Conservation (phyloP, 1,140 invertebrate genomes). For the Augochlora pura region DNA sequence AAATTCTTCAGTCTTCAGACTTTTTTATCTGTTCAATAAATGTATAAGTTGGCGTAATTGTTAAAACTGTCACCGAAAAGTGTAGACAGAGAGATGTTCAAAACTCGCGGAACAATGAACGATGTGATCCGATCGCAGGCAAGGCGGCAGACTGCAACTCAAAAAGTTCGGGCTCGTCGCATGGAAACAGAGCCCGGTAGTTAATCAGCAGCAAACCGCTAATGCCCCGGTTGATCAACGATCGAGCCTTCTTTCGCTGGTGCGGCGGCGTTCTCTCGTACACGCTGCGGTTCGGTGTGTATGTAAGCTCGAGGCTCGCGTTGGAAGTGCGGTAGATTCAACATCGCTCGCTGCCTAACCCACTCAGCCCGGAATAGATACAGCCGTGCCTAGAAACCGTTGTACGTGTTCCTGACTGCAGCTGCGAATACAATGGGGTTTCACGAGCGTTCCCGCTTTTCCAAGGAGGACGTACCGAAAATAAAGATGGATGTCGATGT, state of each 20-base stretch:
- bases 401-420: conserved; percentile 39
- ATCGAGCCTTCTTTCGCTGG: conserved; percentile 41
- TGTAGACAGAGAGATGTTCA: too few relatives aligned
- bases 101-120: background rate
- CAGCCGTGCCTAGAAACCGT: conserved; percentile 26
- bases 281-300: background rate
- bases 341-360: conserved; percentile 44
- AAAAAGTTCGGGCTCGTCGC: background rate
- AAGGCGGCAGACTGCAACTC: background rate
- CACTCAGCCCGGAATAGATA: conserved; percentile 29
- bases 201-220: conserved; percentile 49
- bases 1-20: too few relatives aligned
- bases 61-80: too few relatives aligned
- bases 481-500: conserved; percentile 24
- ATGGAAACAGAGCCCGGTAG: too few relatives aligned
- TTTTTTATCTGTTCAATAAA: too few relatives aligned
- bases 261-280: conserved; percentile 10
- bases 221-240: conserved; percentile 37
- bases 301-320: conserved; percentile 25
- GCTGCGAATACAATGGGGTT: conserved; percentile 40
- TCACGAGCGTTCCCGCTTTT: conserved; percentile 25
- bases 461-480: conserved; percentile 29
- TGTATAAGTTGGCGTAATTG: too few relatives aligned
- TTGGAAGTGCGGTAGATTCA: conserved; percentile 50
- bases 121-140: background rate